Percentiles rank a stretch among this genome's conserved stretches.
Conservation (phyloP, 2,113 vertebrate genomes). For the Mastomys natalensis region DNA sequence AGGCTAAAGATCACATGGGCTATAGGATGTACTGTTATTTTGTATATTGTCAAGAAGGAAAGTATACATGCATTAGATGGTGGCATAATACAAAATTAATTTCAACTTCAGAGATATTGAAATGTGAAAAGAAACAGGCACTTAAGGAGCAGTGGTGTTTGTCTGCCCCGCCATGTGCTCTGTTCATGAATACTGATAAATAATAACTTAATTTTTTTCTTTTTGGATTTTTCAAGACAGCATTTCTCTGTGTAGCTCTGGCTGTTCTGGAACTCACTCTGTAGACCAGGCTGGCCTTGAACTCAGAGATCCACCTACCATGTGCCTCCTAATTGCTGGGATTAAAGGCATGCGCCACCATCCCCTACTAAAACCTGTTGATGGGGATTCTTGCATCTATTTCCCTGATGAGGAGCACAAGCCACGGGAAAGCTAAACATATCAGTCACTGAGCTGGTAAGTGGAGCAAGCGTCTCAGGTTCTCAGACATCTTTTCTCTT, state of each 20-base stretch:
- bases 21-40: neutral
- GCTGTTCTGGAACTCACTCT: neutral
- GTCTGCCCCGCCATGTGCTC: neutral
- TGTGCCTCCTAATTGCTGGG: neutral
- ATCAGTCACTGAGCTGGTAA: neutral
- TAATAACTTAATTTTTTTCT: neutral
- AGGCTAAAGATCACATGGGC: neutral
- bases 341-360: neutral
- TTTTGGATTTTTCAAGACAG: neutral
- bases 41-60: constrained; percentile 2
- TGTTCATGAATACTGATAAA: constrained; percentile 22
- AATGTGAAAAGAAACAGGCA: constrained; percentile 6
- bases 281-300: neutral
- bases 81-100: neutral
- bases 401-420: neutral
- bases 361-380: neutral
- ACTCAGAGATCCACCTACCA: neutral
- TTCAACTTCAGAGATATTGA: constrained; percentile 40
- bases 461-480: neutral
- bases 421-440: neutral
- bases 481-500: neutral
- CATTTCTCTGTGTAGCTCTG: neutral
- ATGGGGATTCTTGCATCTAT: neutral
- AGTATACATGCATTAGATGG: neutral
- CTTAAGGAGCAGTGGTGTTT: neutral